phyloP scores from a whole-genome alignment of 2,888 invertebrate species.

The Empis livida region DNA sequence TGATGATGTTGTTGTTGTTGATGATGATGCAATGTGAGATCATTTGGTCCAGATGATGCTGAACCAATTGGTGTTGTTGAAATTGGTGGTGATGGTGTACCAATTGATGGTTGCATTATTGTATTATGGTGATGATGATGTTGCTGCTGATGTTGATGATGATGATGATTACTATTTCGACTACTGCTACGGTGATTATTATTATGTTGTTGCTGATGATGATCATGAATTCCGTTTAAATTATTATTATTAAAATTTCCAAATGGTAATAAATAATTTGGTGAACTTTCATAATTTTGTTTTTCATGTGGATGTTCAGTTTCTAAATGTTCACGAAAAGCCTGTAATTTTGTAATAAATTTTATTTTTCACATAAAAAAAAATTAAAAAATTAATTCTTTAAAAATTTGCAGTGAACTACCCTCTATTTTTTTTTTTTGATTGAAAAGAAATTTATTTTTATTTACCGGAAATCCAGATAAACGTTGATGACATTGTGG shows the following conservation, averaged over 20 bases:
- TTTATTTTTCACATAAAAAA: not conserved
- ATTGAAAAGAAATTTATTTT: slow-evolving; percentile 10
- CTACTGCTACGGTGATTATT: slow-evolving; percentile 10
- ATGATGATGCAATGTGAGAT: slow-evolving; percentile 6
- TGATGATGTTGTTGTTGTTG: slow-evolving; percentile 6
- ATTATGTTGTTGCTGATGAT: not conserved
- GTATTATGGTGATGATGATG: slow-evolving; percentile 8
- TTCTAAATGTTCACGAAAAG: slow-evolving; percentile 38
- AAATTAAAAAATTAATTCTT: not conserved
- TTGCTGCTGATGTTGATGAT: slow-evolving; percentile 8
- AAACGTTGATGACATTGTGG: slow-evolving; percentile 37
- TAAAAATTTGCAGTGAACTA: not conserved
- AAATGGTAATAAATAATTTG: slow-evolving; percentile 7
- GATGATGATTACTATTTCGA: slow-evolving; percentile 10
- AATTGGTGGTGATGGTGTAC: slow-evolving; percentile 12
- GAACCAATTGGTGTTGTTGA: slow-evolving; percentile 9
- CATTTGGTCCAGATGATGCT: slow-evolving; percentile 4
- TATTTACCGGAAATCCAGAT: slow-evolving; percentile 31
- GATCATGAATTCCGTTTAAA: slow-evolving; percentile 2
- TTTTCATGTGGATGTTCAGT: slow-evolving; percentile 33
- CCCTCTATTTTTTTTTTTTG: too few relatives aligned
- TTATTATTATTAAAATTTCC: slow-evolving; percentile 11
- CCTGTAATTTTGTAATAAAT: slow-evolving; percentile 16
- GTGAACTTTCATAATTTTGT: slow-evolving; percentile 22
- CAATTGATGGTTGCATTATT: slow-evolving; percentile 7